Conservation (phyloP, 2,113 vertebrate species). For the Rhinolophus sinicus region DNA sequence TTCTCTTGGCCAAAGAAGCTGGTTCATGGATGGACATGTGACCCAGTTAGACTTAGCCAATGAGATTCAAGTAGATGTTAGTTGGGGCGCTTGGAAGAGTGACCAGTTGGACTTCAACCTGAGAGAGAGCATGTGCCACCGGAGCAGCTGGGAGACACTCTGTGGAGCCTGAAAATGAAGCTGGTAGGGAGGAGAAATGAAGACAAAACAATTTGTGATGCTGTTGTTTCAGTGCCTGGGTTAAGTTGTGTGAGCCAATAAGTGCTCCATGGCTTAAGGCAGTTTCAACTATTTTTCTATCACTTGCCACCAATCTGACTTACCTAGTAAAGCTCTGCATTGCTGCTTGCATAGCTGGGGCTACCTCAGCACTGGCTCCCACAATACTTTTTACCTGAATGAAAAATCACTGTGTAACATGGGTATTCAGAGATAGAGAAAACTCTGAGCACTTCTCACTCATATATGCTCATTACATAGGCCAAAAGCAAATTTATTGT, state of each 20-base stretch:
- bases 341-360: not conserved
- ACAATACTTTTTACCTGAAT: not conserved
- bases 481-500: not conserved
- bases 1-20: constrained; percentile 28
- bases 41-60: not conserved
- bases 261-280: not conserved
- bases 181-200: not conserved
- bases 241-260: not conserved
- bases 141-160: not conserved
- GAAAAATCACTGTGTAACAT: constrained; percentile 11
- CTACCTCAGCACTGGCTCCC: not conserved
- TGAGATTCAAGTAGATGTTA: not conserved
- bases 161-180: not conserved
- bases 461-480: not conserved
- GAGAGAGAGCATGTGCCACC: not conserved
- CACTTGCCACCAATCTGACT: not conserved
- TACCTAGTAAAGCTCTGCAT: not conserved
- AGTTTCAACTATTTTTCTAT: constrained; percentile 39
- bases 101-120: not conserved
- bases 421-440: constrained; percentile 24
- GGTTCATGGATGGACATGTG: not conserved
- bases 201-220: not conserved
- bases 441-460: not conserved
- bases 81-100: not conserved
- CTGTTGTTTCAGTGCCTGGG: not conserved